Evolutionary conservation across 2,888 invertebrate genomes (phyloP), one percentile per base, ranked within the genome.

Genomic region (Cosmia pyralina): DNA sequence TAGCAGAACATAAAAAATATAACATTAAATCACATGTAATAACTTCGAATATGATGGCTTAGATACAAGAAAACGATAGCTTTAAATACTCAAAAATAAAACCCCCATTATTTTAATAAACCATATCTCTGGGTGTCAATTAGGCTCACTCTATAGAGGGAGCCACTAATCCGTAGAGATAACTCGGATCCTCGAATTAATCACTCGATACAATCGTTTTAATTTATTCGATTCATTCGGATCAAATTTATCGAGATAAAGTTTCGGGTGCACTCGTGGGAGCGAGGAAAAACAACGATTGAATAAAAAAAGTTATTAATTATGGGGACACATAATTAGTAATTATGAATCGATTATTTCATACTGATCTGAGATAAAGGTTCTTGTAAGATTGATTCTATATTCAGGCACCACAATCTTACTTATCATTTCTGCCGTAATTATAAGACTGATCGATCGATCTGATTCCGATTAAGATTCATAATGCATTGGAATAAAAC

Each of bases 51-150:
- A 70, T 70, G 65, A 85, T 81, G 59, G 67, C 60, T 48, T 78
- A 71, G 76, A 79, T 77, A 62, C 67, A 67, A 72, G 53, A 75
- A 75, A 68, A 68, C 68, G 58, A 82, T 80, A 73, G 60, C 81
- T 77, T 75, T 77, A 77, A 86, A 78, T 80, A 84, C 65, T 76
- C 76, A 69, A 87, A 91, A 92, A 92, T 94, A 92, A 94, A 94
- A 94, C 91, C 83, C 86, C 93, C 91, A 94, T 95, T 93, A 93
- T 90, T 92, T 91, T 92, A 95, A 95, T 94, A 93, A 93, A 93
- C 92, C 91, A 90, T 96, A 96, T 96, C 95, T 92, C 90, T 85
- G 81, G 87, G 83, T 92, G 94, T 95, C 96, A 96, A 96, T 96
- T 96, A 95, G 93, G 91, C 92, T 92, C 92, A 90, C 92, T 91